Conservation (phyloP, 1,140 invertebrate genomes). For the Ctenoplectra terminalis region DNA sequence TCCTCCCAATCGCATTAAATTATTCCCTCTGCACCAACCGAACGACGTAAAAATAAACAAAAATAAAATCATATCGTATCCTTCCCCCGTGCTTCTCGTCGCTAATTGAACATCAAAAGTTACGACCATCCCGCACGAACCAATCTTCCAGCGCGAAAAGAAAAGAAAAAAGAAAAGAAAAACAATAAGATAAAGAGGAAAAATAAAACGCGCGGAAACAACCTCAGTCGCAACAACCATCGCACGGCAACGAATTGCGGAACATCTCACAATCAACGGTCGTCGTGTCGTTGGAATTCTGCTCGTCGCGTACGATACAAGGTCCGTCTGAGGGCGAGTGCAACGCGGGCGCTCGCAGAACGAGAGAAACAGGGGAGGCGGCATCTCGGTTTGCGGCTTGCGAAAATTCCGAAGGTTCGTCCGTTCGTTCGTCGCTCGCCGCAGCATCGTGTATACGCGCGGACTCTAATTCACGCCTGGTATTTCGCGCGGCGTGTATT, state of each 20-base stretch:
- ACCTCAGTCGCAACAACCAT: slow-evolving; percentile 6
- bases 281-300: slow-evolving; percentile 50
- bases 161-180: too few relatives aligned
- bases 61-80: too few relatives aligned
- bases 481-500: slow-evolving; percentile 80
- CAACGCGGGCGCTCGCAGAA: not conserved
- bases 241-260: slow-evolving; percentile 14
- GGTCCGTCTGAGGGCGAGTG: slow-evolving; percentile 7
- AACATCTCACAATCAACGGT: slow-evolving; percentile 38
- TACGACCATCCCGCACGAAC: too few relatives aligned
- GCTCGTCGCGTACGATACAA: not conserved
- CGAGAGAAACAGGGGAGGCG: slow-evolving; percentile 22
- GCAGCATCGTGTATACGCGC: slow-evolving; percentile 50
- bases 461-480: slow-evolving; percentile 79
- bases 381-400: slow-evolving; percentile 46
- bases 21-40: too few relatives aligned
- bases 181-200: too few relatives aligned
- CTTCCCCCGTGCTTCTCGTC: too few relatives aligned
- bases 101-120: too few relatives aligned
- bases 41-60: too few relatives aligned
- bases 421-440: slow-evolving; percentile 50
- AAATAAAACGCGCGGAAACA: not conserved
- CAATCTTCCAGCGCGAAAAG: too few relatives aligned
- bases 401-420: slow-evolving; percentile 66
- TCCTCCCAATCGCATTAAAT: too few relatives aligned